These are phyloP conservation scores for Hyperoplus immaculatus DNA, from an alignment of 2,797 vertebrate species.

Conservation along the genomic window DNA sequence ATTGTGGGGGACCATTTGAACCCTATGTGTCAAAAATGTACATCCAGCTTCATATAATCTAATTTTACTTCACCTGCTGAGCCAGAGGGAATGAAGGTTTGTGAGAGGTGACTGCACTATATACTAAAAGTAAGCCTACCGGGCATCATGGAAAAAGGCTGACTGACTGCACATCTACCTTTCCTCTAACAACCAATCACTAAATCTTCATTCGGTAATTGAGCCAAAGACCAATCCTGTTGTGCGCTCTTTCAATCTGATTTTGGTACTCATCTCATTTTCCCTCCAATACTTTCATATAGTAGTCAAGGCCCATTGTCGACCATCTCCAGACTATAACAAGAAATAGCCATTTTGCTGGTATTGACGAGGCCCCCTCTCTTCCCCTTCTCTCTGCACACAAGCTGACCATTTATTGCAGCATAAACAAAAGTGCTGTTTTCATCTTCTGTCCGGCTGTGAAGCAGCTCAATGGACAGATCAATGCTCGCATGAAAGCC, in stretches of 20 bases:
- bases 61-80: conserved; percentile 23
- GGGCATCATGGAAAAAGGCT: conserved; percentile 21
- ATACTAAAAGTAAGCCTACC: conserved; percentile 18
- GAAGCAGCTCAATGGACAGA: conserved; percentile 60
- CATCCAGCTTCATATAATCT: conserved; percentile 4
- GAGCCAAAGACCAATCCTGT: conserved; percentile 49
- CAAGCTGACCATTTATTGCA: conserved; percentile 39
- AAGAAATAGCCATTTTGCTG: conserved; percentile 45
- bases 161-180: conserved; percentile 5
- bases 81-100: conserved; percentile 20
- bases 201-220: conserved; percentile 51
- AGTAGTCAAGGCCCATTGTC: conserved; percentile 47
- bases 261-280: conserved; percentile 23
- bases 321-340: conserved; percentile 24
- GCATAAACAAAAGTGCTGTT: conserved; percentile 66
- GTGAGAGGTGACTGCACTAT: conserved; percentile 15
- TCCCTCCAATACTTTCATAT: conserved; percentile 30
- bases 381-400: conserved; percentile 18
- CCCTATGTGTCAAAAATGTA: conserved; percentile 3
- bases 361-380: conserved; percentile 29
- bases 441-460: conserved; percentile 52
- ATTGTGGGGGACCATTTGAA: conserved; percentile 18
- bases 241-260: conserved; percentile 39
- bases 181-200: conserved; percentile 33
- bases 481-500: conserved; percentile 61